Base-by-base conservation (phyloP, 2,888 invertebrate genomes). In the Hylaea fasciaria region DNA sequence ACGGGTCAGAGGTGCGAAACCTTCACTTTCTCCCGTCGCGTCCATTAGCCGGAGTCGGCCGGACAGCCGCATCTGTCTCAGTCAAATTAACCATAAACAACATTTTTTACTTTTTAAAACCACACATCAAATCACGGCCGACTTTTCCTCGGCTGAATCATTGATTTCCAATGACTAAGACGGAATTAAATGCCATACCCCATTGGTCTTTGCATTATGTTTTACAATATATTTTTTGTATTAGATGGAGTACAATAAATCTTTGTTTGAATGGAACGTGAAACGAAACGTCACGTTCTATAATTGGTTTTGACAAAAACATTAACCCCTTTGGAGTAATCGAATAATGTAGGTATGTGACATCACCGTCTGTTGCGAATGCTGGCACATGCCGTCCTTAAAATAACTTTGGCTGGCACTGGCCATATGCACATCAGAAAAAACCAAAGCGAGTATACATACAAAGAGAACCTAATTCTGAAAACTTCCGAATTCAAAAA, bases 311-410 rank as follows among this genome's bases (percentile, higher is more conserved):
- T 66, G 64, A 58, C 68, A 63, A 85, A 82, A 82, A 79, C 79
- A 75, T 81, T 82, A 87, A 83, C 88, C 88, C 85, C 86, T 86
- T 76, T 65, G 71, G 46, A 47, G 43, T 45, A 50, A 55, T 60
- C 46, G 46, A 56, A 43, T 40, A 41, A 35, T 85, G 84, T 80
- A 35, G 85, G 84, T 80, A 72, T 82, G 78, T 90, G 91, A 92
- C 89, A 90, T 91, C 90, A 91, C 82, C 87, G 85, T 85, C 85
- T 89, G 89, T 79, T 81, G 85, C 87, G 78, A 85, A 85, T 82
- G 85, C 80, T 74, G 76, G 87, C 90, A 90, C 87, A 89, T 89
- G 89, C 89, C 80, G 83, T 82, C 76, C 84, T 82, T 82, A 86
- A 89, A 91, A 90, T 91, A 89, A 85, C 87, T 77, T 59, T 86